Evolutionary conservation across 2,797 vertebrate genomes (phyloP).

Genomic region (Chromis chromis): DNA sequence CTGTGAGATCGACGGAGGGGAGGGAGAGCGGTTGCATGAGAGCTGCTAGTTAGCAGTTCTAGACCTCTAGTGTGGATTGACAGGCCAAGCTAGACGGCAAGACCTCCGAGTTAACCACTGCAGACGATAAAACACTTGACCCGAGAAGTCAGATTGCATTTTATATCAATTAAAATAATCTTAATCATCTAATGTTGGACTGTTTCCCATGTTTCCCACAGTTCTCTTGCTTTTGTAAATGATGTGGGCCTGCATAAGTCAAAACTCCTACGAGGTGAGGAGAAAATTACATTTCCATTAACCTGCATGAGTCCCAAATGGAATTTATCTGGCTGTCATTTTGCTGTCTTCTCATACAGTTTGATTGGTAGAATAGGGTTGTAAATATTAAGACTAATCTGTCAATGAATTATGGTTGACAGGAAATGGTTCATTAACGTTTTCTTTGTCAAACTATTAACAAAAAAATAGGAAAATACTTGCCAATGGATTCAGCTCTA

Average conservation of each 20-base stretch:
- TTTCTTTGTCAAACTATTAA: background rate
- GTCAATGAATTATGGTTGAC: background rate
- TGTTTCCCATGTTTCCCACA: background rate
- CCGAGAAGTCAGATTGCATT: background rate
- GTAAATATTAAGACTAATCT: background rate
- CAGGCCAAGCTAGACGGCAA: slow-evolving; percentile 64
- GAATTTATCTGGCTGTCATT: slow-evolving; percentile 5
- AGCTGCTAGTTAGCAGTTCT: slow-evolving; percentile 47
- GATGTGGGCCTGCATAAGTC: background rate
- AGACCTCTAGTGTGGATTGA: slow-evolving; percentile 68
- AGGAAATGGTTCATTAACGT: background rate
- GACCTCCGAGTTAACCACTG: slow-evolving; percentile 48
- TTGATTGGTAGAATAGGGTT: background rate
- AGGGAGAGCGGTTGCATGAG: slow-evolving; percentile 27
- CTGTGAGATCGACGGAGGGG: background rate
- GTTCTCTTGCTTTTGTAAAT: background rate
- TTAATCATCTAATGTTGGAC: background rate
- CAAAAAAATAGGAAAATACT: too few relatives aligned
- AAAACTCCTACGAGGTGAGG: too few relatives aligned
- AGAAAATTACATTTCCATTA: background rate
- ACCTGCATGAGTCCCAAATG: background rate
- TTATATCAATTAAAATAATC: background rate
- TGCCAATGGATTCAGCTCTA: too few relatives aligned
- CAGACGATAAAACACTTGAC: slow-evolving; percentile 21
- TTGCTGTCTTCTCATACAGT: background rate